phyloP scores from a whole-genome alignment of 2,888 invertebrate species.

The Azorinus chamasolen region DNA sequence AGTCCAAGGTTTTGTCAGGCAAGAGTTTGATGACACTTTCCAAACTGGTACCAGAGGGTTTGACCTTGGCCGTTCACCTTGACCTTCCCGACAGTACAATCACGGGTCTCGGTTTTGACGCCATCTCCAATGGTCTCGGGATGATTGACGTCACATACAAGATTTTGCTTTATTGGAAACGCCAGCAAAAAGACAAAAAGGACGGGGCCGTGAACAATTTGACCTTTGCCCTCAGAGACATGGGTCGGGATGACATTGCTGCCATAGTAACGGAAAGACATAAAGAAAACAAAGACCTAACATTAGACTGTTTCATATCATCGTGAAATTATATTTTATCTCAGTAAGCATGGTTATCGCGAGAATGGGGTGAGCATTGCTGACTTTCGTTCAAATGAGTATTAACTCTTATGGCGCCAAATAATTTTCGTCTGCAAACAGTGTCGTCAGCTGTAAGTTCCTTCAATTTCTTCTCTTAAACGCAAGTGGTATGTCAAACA shows the following conservation, averaged over 20 bases:
- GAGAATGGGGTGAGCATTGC: too few relatives aligned
- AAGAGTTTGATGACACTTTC: conserved; percentile 83
- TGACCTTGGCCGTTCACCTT: conserved; percentile 85
- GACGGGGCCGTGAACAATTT: conserved; percentile 79
- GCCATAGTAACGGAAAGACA: conserved; percentile 78
- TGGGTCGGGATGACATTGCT: conserved; percentile 82
- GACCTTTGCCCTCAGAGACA: conserved; percentile 77
- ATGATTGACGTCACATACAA: conserved; percentile 85
- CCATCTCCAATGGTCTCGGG: conserved; percentile 83
- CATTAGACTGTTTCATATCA: conserved; percentile 67
- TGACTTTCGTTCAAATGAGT: too few relatives aligned
- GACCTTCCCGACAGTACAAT: conserved; percentile 85
- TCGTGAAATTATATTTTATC: conserved; percentile 8
- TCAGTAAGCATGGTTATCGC: background rate
- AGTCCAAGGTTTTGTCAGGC: conserved; percentile 83
- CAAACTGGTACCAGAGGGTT: conserved; percentile 82
- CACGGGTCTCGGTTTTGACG: conserved; percentile 85
- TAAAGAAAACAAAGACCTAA: conserved; percentile 80
- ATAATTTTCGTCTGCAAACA: too few relatives aligned
- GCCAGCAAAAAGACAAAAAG: conserved; percentile 78
- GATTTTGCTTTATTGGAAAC: conserved; percentile 85
- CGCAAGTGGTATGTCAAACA: too few relatives aligned
- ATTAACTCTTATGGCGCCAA: too few relatives aligned
- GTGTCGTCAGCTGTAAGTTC: too few relatives aligned
- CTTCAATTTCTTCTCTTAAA: too few relatives aligned